These are phyloP conservation scores for Pipistrellus nathusii DNA, from an alignment of 2,797 vertebrate species.

Conservation along the genomic window DNA sequence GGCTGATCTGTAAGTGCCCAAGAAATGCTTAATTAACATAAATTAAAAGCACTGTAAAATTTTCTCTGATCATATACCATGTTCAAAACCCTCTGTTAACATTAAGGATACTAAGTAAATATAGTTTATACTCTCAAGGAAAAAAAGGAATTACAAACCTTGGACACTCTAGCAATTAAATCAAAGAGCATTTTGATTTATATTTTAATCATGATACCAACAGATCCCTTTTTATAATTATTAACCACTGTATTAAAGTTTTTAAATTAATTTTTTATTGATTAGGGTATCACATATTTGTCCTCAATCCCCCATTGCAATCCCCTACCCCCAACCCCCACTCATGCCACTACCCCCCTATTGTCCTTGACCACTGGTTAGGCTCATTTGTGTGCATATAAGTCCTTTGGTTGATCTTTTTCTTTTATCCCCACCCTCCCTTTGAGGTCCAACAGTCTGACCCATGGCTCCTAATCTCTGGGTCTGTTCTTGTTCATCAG, in stretches of 20 bases:
- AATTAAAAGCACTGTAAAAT: background rate
- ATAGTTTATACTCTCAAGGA: background rate
- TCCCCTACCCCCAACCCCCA: too few relatives aligned
- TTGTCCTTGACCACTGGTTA: too few relatives aligned
- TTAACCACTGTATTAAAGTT: background rate
- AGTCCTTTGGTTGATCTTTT: too few relatives aligned
- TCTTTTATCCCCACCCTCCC: too few relatives aligned
- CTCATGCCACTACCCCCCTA: too few relatives aligned
- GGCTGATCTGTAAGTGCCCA: background rate
- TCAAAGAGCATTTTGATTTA: conserved; percentile 2
- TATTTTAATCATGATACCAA: conserved; percentile 1
- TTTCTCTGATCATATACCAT: background rate
- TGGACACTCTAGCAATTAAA: background rate
- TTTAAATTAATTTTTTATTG: too few relatives aligned
- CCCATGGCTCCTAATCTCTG: too few relatives aligned
- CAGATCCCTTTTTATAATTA: background rate
- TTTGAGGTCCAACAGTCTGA: too few relatives aligned
- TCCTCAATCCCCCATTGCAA: too few relatives aligned
- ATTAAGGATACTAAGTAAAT: background rate
- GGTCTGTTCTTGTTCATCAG: too few relatives aligned
- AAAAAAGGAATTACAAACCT: conserved; percentile 7
- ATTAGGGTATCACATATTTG: too few relatives aligned
- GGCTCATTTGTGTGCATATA: too few relatives aligned
- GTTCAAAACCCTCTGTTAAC: conserved; percentile 8
- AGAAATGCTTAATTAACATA: background rate